Base-by-base conservation (phyloP, 30 jellyfish, hydroid and myxozoan species). In the Aurelia coerulea region DNA sequence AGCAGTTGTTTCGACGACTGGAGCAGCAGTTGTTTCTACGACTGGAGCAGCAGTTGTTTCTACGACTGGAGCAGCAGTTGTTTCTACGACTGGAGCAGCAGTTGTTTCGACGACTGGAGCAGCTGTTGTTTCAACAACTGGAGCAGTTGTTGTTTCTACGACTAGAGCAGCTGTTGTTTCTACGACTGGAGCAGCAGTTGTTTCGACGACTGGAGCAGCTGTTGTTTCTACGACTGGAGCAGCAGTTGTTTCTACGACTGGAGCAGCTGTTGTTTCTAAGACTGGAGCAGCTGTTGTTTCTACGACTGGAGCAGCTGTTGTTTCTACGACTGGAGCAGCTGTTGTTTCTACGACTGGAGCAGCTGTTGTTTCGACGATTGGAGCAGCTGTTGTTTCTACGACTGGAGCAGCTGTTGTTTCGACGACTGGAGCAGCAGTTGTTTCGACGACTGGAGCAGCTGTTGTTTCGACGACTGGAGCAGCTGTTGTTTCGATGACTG, bases 271-370 rank as follows among this genome's bases (percentile, higher is more conserved):
- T 10, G 84, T 74, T 34, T 46, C 84, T 0, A 34, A 60, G 23
- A 74, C 29, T 2, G 74, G 70, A 9, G 84, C 88, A 50, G 88
- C 88, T 13, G 88, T 77, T 3, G 88, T 77, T 4, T 77, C 88
- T 2, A 54, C 62, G 62, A 39, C 77, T 77, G 88, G 74, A 52
- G 88, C 88, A 11, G 88, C 79, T 0, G 88, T 77, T 0, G 88
- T 77, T 65, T 77, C 78, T 0, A 12, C 77, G 33, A 42, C 62
- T 60, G 88, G 74, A 77, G 76, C 88, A 50, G 88, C 77, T 1
- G 78, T 60, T 5, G 88, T 2, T 49, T 77, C 59, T 14, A 31
- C 83, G 17, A 34, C 42, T 10, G 78, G 78, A n/a, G 68, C 90
- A 35, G 72, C 60, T 0, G 62, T 80, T 7, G 84, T 64, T 5